These are phyloP conservation scores for Ditylenchus dipsaci DNA, from an alignment of 1,140 invertebrate species.

Conservation along the genomic window DNA sequence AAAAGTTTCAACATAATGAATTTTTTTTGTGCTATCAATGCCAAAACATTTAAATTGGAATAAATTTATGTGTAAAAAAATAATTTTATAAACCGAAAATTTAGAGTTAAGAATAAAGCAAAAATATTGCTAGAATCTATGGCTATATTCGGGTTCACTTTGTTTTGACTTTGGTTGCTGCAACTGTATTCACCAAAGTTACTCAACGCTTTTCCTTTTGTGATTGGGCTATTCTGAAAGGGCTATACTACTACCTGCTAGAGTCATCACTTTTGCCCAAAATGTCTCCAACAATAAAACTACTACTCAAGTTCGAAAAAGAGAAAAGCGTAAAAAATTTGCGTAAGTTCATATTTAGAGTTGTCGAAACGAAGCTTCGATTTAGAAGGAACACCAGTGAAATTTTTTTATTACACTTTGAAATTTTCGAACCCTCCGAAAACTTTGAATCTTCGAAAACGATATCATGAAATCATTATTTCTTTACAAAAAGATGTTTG, in stretches of 20 bases:
- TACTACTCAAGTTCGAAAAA: background rate
- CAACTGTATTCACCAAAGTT: conserved; percentile 26
- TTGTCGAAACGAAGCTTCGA: no score
- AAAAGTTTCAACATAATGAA: no score
- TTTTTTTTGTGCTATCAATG: background rate
- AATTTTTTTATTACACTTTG: no score
- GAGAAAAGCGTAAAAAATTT: no score
- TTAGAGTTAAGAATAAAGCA: background rate
- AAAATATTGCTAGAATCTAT: background rate
- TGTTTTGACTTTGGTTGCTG: conserved; percentile 22
- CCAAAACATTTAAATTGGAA: background rate
- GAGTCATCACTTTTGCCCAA: background rate
- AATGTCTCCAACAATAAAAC: background rate
- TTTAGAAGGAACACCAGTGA: no score
- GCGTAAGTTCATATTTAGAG: no score
- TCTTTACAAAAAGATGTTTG: no score
- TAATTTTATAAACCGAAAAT: background rate
- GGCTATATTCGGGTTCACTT: conserved; percentile 34
- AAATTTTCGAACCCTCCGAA: no score
- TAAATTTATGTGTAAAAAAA: background rate
- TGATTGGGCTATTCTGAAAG: conserved; percentile 17
- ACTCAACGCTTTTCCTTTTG: conserved; percentile 6
- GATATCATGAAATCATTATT: no score
- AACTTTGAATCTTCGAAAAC: no score
- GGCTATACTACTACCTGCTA: conserved; percentile 34